Base-by-base conservation (phyloP, 2,113 vertebrate genomes). In the Megaceryle torquata region DNA sequence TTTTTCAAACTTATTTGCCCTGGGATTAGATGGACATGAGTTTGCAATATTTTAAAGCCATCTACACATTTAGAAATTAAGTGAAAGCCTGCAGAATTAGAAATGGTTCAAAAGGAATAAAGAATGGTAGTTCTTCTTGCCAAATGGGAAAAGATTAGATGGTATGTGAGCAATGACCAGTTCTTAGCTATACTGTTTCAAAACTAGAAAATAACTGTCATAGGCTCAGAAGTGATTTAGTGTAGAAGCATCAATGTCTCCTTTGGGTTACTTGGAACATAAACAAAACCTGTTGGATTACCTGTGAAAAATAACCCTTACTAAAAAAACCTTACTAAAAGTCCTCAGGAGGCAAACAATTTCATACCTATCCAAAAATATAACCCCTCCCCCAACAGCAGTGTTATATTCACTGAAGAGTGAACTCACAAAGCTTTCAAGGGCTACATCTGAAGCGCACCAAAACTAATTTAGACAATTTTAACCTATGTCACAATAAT, bases 1-100 rank as follows among this genome's bases (percentile, higher is more conserved):
- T 96, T 94, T 95, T 96, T 86, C 33, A 93, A 86, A 89, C 37
- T 64, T 95, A 88, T 96, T 97, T 97, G 88, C 65, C 59, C 88
- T 88, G 69, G 86, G 78, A 89, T 92, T 93, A 95, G 65, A 37
- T 70, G 93, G 95, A 95, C 65, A 92, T 79, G 93, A 93, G 26
- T 65, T 82, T 69, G 85, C 86, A 92, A 75, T 90, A 90, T 95
- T 95, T 94, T 59, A 90, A 89, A 91, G 37, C 43, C 81, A 89
- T 63, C 75, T 84, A 86, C 67, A 78, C 22, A 35, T 74, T 92
- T 78, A 10, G 5, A 96, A 97, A 92, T 78, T 70, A 93, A 93
- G 74, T 31, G 29, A 67, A 93, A 92, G 56, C 39, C 35, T 71
- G 33, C 4, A 48, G 57, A 95, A 93, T 69, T 51, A 50, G 28